These are phyloP conservation scores for Caenorhabditis afra DNA, from an alignment of 2,888 invertebrate species.

Conservation along the genomic window DNA sequence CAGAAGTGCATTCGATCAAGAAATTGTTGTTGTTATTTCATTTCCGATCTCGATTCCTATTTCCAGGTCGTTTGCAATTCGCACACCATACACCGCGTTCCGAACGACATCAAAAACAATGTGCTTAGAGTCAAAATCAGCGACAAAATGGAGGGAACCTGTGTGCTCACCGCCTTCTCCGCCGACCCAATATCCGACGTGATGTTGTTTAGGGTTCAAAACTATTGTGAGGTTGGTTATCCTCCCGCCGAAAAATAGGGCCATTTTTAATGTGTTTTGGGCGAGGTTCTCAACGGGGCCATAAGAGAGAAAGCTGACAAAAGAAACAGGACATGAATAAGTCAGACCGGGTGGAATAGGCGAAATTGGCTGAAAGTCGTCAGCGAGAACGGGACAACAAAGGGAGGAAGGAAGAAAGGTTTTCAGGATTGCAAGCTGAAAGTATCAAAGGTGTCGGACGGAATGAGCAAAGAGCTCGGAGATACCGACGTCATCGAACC, in stretches of 20 bases:
- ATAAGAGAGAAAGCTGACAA: conserved; percentile 15
- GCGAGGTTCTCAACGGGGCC: conserved; percentile 5
- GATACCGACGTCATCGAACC: conserved; percentile 47
- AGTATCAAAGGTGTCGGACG: conserved; percentile 46
- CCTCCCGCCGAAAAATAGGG: no score
- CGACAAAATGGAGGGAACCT: conserved; percentile 55
- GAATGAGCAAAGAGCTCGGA: conserved; percentile 35
- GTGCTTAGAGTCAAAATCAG: conserved; percentile 36
- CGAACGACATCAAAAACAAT: conserved; percentile 38
- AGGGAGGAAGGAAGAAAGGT: conserved; percentile 2
- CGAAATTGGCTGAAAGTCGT: conserved; percentile 11
- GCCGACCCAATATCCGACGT: conserved; percentile 28
- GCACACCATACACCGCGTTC: conserved; percentile 41
- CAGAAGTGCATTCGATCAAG: conserved; percentile 10
- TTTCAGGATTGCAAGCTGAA: conserved; percentile 54
- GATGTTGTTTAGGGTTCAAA: conserved; percentile 48
- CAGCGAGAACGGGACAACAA: not conserved
- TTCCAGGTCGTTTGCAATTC: conserved; percentile 58
- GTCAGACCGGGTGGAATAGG: conserved; percentile 17
- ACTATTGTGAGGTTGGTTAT: conserved; percentile 42
- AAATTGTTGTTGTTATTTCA: not conserved
- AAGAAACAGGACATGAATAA: conserved; percentile 40
- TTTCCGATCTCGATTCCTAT: no score
- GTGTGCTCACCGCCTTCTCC: conserved; percentile 40
- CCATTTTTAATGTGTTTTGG: conserved; percentile 9